A percentile compares a stretch with the other conserved stretches of the same genome.
Evolutionary conservation across 2,888 invertebrate genomes (phyloP).

Genomic region (Leucania comma): DNA sequence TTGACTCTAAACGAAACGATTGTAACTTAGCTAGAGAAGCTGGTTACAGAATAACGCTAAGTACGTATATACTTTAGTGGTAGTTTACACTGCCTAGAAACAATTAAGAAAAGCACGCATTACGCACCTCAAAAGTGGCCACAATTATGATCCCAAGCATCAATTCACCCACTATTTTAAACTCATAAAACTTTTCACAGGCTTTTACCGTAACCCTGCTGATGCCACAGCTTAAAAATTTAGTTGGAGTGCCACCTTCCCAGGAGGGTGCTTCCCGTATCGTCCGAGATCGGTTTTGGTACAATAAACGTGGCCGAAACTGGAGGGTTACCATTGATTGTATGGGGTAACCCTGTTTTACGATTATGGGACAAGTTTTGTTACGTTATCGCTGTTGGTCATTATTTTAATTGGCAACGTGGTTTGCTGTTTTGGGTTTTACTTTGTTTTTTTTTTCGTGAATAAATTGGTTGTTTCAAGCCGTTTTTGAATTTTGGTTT

Average conservation of each 20-base stretch:
- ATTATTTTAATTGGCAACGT: slow-evolving; percentile 62
- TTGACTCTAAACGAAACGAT: too few relatives aligned
- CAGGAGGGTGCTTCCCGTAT: slow-evolving; percentile 73
- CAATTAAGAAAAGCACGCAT: neutral
- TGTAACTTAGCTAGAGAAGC: too few relatives aligned
- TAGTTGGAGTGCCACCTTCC: slow-evolving; percentile 56
- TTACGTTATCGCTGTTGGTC: slow-evolving; percentile 51
- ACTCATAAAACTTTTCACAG: slow-evolving; percentile 28
- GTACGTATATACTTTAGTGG: too few relatives aligned
- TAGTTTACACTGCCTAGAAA: neutral
- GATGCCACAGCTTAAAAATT: slow-evolving; percentile 43
- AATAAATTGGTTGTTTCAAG: neutral
- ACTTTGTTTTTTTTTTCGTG: neutral
- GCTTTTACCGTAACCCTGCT: slow-evolving; percentile 18
- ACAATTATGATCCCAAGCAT: slow-evolving; percentile 2
- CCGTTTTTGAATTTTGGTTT: neutral
- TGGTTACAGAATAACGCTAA: too few relatives aligned
- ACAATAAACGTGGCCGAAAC: slow-evolving; percentile 50
- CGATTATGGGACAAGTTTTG: slow-evolving; percentile 69
- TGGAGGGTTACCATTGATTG: slow-evolving; percentile 70
- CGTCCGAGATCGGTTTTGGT: slow-evolving; percentile 62
- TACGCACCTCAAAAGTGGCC: neutral
- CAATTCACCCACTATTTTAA: slow-evolving; percentile 19
- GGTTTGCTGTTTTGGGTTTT: slow-evolving; percentile 40
- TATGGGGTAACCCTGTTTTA: slow-evolving; percentile 72